Evolutionary conservation across 2,113 vertebrate species (phyloP).

Genomic region (Caretta caretta): DNA sequence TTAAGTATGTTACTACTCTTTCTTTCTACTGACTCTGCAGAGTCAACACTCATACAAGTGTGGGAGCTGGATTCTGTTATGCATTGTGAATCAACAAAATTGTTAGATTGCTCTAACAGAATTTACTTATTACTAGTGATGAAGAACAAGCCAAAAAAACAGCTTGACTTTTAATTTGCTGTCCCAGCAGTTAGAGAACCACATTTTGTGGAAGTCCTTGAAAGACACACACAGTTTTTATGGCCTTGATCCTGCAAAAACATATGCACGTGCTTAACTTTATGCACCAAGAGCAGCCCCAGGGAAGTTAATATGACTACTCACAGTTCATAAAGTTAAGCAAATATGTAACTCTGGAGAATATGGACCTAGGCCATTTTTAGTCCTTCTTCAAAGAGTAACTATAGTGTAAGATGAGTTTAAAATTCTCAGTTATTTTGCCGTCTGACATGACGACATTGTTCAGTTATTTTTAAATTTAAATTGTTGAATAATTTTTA

Average conservation of each 20-base stretch:
- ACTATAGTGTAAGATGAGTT: background rate
- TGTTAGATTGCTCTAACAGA: background rate
- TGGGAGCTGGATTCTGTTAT: background rate
- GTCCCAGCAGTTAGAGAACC: background rate
- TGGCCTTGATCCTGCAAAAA: background rate
- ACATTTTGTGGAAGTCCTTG: background rate
- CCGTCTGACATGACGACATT: background rate
- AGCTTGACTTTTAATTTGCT: background rate
- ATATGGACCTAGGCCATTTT: background rate
- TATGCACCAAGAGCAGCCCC: background rate
- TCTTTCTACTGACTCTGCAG: background rate
- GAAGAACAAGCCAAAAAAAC: background rate
- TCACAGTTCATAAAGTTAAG: background rate
- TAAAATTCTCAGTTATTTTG: background rate
- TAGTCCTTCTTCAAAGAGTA: background rate
- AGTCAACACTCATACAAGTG: background rate
- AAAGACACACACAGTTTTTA: background rate
- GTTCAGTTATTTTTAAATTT: background rate
- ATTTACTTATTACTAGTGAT: background rate
- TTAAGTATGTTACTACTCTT: slow-evolving; percentile 21
- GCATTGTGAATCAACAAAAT: background rate
- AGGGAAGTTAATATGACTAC: background rate
- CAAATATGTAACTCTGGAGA: background rate
- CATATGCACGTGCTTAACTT: background rate
- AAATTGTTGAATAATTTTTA: background rate